Conservation (phyloP, 2,797 vertebrate species). For the Octomys mimax region DNA sequence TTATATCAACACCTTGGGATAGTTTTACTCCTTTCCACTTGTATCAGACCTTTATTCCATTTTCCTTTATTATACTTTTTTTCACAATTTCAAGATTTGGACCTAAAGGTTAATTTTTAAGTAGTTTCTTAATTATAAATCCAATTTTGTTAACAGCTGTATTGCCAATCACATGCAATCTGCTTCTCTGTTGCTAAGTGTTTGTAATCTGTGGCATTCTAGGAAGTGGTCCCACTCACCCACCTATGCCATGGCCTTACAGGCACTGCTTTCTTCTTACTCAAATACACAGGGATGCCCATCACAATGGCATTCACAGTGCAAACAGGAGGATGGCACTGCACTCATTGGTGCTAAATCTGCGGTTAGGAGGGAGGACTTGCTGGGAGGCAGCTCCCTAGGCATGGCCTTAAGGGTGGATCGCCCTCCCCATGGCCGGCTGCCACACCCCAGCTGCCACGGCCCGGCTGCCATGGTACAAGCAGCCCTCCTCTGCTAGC, state of each 20-base stretch:
- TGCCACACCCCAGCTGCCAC: not conserved
- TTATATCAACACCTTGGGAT: not conserved
- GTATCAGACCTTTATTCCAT: not conserved
- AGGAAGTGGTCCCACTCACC: not conserved
- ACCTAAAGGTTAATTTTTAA: not conserved
- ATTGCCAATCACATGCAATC: not conserved
- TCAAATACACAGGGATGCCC: not conserved
- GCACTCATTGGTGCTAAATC: not conserved
- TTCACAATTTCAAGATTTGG: not conserved
- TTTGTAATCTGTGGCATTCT: not conserved
- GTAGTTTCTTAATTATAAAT: slow-evolving; percentile 26
- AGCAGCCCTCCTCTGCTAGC: not conserved
- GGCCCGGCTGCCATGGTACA: not conserved
- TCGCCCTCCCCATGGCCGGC: not conserved
- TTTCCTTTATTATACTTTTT: not conserved
- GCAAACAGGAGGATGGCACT: no score
- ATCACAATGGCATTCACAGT: not conserved
- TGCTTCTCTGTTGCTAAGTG: not conserved
- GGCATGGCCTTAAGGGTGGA: no score
- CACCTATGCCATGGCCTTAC: not conserved
- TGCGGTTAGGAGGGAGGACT: not conserved
- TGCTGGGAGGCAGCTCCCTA: not conserved
- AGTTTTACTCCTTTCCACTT: not conserved
- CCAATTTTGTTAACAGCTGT: not conserved
- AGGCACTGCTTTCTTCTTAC: not conserved